Evolutionary conservation across 1,140 invertebrate genomes (phyloP).

Genomic region (Pogonomyrmex barbatus): DNA sequence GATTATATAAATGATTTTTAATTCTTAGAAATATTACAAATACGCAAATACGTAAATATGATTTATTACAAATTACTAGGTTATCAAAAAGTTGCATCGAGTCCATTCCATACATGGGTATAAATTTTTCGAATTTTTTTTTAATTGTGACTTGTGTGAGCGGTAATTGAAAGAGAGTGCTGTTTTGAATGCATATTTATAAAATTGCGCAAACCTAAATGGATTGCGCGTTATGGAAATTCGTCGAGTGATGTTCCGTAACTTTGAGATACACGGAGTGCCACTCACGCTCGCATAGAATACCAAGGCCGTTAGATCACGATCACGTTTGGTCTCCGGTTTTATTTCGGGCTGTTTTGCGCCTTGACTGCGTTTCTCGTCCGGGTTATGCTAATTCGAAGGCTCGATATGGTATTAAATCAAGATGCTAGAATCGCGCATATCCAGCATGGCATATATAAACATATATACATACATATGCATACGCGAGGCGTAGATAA

Average conservation of each 20-base stretch:
- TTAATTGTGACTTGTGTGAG: background rate
- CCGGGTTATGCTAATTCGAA: conserved; percentile 66
- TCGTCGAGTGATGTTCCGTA: conserved; percentile 24
- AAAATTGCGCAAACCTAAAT: background rate
- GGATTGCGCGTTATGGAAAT: background rate
- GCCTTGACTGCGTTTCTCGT: conserved; percentile 34
- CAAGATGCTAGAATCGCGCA: conserved; percentile 56
- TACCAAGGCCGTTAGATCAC: conserved; percentile 67
- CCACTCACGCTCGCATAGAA: conserved; percentile 46
- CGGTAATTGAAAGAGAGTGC: background rate
- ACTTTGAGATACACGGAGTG: conserved; percentile 1
- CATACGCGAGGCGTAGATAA: conserved; percentile 9
- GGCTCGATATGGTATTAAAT: conserved; percentile 67
- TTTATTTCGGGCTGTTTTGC: conserved; percentile 45
- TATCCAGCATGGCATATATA: conserved; percentile 32
- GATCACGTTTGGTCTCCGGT: background rate
- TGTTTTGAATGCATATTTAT: background rate
- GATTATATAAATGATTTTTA: background rate
- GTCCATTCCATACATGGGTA: background rate
- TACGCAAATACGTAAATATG: background rate
- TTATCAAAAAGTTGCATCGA: conserved; percentile 3
- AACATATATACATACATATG: background rate
- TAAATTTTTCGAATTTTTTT: background rate
- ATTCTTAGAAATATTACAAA: background rate
- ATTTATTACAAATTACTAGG: background rate